Evolutionary conservation across 2,888 invertebrate genomes (phyloP).

Genomic region (Lymantria dispar): DNA sequence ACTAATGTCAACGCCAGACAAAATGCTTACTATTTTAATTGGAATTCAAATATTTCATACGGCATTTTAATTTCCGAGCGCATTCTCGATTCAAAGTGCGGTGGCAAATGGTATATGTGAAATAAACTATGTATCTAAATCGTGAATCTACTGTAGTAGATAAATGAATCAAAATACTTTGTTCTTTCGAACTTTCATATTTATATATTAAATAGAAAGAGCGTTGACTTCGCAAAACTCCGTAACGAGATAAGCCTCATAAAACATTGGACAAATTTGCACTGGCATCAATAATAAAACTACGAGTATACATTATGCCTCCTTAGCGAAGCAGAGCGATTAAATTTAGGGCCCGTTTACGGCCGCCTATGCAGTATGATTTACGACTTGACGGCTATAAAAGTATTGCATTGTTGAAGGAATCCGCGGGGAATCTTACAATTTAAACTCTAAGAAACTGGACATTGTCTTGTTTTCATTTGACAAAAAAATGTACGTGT

Average conservation of each 20-base stretch:
- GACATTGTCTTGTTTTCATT: constrained; percentile 7
- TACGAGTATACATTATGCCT: constrained; percentile 39
- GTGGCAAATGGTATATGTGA: background rate
- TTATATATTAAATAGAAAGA: constrained; percentile 7
- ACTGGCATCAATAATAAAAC: constrained; percentile 36
- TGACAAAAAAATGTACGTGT: background rate
- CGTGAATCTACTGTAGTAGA: no score
- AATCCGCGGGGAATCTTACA: constrained; percentile 25
- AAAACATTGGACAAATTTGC: constrained; percentile 35
- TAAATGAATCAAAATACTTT: constrained; percentile 1
- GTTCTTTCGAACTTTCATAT: constrained; percentile 16
- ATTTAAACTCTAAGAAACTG: constrained; percentile 13
- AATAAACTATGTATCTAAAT: constrained; percentile 7
- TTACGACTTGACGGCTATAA: constrained; percentile 46
- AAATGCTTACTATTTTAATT: background rate
- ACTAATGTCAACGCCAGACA: background rate
- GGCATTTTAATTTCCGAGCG: constrained; percentile 5
- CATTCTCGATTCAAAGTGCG: background rate
- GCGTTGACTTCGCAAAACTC: background rate
- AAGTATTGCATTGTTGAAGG: constrained; percentile 35
- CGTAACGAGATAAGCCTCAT: constrained; percentile 17
- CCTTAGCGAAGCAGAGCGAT: constrained; percentile 44
- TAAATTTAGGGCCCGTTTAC: constrained; percentile 53
- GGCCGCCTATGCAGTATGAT: constrained; percentile 43
- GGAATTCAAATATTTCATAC: constrained; percentile 3